A percentile compares a stretch with the other conserved stretches of the same genome.
Conservation (phyloP, 2,888 invertebrate species). For the Melinopterus prodromus region DNA sequence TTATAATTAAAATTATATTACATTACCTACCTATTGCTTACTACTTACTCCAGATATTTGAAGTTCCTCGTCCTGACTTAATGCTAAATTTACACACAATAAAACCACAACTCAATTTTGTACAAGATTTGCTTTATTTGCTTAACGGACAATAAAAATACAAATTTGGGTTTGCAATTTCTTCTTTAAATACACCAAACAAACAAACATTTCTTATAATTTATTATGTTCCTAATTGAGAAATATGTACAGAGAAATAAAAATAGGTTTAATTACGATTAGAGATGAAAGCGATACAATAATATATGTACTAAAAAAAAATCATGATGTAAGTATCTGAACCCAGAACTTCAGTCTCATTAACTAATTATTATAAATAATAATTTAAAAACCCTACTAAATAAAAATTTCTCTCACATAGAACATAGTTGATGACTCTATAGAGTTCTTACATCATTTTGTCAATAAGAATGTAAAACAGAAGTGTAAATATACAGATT, state of each 20-base stretch:
- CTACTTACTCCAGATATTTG: no score
- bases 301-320: conserved; percentile 34
- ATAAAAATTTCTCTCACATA: conserved; percentile 16
- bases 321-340: conserved; percentile 48
- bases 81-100: not conserved
- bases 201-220: conserved; percentile 39
- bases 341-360: conserved; percentile 50
- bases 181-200: conserved; percentile 47
- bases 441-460: not conserved
- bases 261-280: conserved; percentile 12
- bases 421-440: no score
- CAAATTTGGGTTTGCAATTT: conserved; percentile 50
- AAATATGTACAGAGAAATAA: conserved; percentile 31
- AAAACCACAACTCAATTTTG: conserved; percentile 18
- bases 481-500: not conserved
- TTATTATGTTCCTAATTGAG: conserved; percentile 36
- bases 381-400: conserved; percentile 32
- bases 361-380: conserved; percentile 43
- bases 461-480: not conserved
- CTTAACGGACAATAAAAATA: conserved; percentile 53
- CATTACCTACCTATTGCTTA: no score
- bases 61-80: no score
- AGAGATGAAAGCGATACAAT: conserved; percentile 19
- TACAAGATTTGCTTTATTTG: conserved; percentile 43
- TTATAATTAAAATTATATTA: no score